These are phyloP conservation scores for Botia kubotai DNA, from an alignment of 2,797 vertebrate genomes.

Conservation along the genomic window DNA sequence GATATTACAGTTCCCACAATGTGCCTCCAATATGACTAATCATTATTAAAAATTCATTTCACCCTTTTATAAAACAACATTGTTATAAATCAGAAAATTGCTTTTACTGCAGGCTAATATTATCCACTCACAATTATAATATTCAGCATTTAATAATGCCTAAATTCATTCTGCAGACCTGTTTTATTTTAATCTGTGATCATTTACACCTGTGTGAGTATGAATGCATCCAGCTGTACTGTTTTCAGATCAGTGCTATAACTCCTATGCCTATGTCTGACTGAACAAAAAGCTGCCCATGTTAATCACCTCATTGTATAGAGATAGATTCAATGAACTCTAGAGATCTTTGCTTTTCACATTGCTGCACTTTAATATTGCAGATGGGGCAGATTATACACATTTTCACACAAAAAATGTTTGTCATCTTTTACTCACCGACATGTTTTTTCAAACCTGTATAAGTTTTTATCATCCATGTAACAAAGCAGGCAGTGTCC, in stretches of 20 bases:
- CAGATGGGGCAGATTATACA: neutral
- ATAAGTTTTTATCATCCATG: neutral
- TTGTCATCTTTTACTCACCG: neutral
- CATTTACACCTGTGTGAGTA: too few species aligned
- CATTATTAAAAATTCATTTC: conserved; percentile 1
- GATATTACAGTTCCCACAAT: neutral
- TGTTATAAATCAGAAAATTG: neutral
- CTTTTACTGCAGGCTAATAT: neutral
- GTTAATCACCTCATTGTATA: too few species aligned
- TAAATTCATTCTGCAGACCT: neutral
- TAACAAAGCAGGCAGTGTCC: neutral
- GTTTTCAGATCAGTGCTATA: too few species aligned
- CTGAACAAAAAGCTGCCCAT: too few species aligned
- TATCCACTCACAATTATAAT: neutral
- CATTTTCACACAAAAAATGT: neutral
- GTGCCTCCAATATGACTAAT: neutral
- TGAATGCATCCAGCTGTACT: too few species aligned
- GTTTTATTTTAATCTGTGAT: neutral
- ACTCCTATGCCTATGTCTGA: too few species aligned
- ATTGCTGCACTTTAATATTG: too few species aligned
- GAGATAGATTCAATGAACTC: too few species aligned
- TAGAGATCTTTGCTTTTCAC: too few species aligned
- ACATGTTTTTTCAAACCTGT: too few species aligned
- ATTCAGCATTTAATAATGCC: neutral
- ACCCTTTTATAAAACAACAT: neutral